Base-by-base conservation (phyloP, 2,888 invertebrate genomes). In the Neelides folsomi region DNA sequence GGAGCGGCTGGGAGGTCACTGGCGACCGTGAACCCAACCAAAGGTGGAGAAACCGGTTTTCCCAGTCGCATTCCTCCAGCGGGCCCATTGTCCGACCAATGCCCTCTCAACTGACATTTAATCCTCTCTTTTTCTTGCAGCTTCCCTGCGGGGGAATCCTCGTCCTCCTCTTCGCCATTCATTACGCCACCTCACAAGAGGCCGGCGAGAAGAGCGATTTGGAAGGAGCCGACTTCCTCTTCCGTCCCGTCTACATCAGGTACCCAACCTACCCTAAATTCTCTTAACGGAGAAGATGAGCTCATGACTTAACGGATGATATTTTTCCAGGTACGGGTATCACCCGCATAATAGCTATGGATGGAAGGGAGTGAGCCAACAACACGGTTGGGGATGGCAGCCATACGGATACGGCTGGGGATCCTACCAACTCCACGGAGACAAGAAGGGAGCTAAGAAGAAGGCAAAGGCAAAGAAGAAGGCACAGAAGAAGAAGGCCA, bases 201-300 rank as follows among this genome's bases (percentile, higher is more conserved):
- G 63, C 58, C 48, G 61, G 60, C 40, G 60, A 64, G 52, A 58
- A 59, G 54, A 57, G 51, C 35, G 64, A 64, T 54, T 51, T 64
- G 55, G 64, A 64, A 52, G 56, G 55, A 45, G 60, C 62, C 53
- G 62, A 64, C 52, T 64, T 60, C 56, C 62, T 64, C 47, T 64
- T 64, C 64, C 60, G 64, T 51, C 64, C 64, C 55, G 64, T 64
- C 10, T 64, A 64, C 57, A 64, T 63, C 57, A 55, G 63, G 55
- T 55, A 42, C 2, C 9, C 15, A 37, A 46, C 19, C 27, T 19
- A 9, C 10, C 18, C 16, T 36, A 37, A 13, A 46, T 16, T 34
- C 37, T 42, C 38, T 13, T n/a, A 44, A 18, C 13, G 8, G 6
- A 38, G 15, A 45, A 45, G 10, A 3, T n/a, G 9, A 35, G n/a